These are phyloP conservation scores for Nycticryphes semicollaris DNA, from an alignment of 2,113 vertebrate genomes.

Conservation along the genomic window DNA sequence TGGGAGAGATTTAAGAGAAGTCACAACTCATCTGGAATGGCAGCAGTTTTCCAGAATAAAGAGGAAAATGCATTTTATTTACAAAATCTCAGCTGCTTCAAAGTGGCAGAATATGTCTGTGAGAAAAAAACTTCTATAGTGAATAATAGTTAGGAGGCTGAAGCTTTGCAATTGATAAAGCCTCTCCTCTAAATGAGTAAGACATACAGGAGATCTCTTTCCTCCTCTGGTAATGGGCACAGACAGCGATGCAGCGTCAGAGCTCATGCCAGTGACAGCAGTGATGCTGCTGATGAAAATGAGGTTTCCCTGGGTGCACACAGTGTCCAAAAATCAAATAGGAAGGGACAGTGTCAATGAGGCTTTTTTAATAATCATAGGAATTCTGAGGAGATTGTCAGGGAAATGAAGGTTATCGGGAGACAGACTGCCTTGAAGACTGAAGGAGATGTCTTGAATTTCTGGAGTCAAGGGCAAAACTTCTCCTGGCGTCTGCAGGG, in stretches of 20 bases:
- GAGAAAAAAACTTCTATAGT: not conserved
- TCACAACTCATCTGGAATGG: not conserved
- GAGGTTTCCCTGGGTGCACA: not conserved
- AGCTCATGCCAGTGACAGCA: not conserved
- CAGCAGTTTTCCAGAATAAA: not conserved
- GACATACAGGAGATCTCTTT: not conserved
- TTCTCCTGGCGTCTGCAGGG: not conserved
- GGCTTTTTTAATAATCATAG: not conserved
- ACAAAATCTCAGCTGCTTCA: not conserved
- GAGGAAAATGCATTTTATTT: not conserved
- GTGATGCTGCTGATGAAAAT: not conserved
- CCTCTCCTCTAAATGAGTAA: not conserved
- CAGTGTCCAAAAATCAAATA: not conserved
- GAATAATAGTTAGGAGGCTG: not conserved
- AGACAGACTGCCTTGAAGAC: not conserved
- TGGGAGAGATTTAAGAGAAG: slow-evolving; percentile 1
- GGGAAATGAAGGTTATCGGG: not conserved
- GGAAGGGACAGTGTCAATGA: slow-evolving; percentile 11
- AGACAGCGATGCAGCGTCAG: not conserved
- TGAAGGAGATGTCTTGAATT: not conserved
- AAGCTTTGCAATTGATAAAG: not conserved
- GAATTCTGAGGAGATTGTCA: not conserved
- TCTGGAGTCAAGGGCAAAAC: not conserved
- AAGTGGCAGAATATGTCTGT: not conserved
- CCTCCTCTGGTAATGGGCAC: not conserved